These are phyloP conservation scores for Diachasmimorpha longicaudata DNA, from an alignment of 1,140 invertebrate species.

Conservation along the genomic window DNA sequence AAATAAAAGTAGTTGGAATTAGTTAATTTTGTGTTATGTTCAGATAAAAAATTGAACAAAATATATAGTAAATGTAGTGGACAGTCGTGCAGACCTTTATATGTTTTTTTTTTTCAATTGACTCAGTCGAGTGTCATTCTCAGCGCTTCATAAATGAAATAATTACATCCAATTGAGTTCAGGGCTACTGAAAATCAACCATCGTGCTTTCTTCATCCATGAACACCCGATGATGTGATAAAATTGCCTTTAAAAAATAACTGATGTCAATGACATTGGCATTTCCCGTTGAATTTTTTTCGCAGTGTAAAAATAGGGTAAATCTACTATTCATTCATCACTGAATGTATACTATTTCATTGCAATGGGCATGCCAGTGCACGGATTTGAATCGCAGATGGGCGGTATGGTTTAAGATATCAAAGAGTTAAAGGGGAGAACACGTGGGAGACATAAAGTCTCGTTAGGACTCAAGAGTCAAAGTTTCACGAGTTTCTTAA, in stretches of 20 bases:
- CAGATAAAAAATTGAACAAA: no score
- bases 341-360: not conserved
- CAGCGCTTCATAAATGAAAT: not conserved
- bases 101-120: not conserved
- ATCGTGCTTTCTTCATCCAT: not conserved
- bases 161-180: slow-evolving; percentile 11
- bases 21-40: no score
- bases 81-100: no score
- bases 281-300: not conserved
- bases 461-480: not conserved
- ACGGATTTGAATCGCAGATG: not conserved
- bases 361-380: not conserved
- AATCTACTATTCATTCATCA: not conserved
- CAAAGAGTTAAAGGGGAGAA: not conserved
- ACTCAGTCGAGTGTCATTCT: not conserved
- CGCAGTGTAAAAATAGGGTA: not conserved
- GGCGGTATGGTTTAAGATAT: not conserved
- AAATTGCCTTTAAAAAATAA: not conserved
- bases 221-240: not conserved
- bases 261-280: not conserved
- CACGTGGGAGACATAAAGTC: slow-evolving; percentile 8
- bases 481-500: not conserved
- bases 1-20: no score
- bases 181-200: not conserved
- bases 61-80: no score